Base-by-base conservation (phyloP, 2,888 invertebrate genomes). In the Apotomis turbidana region DNA sequence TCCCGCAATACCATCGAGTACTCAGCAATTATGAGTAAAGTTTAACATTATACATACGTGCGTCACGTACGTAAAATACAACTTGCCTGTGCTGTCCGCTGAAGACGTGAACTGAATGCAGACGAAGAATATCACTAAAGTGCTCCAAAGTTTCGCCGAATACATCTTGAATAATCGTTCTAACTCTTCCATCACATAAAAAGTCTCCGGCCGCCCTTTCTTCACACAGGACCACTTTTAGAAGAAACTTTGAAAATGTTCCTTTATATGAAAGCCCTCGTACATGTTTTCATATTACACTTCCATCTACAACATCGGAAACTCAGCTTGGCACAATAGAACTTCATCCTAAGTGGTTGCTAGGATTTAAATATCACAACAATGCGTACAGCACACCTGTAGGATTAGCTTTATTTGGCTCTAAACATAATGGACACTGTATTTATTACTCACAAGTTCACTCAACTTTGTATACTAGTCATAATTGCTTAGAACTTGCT, bases 311-410 rank as follows among this genome's bases (percentile, higher is more conserved):
- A 70, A 61, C 63, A 68, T 57, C 57, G 67, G 71, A 71, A 72
- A 61, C 61, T 41, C 69, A 57, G 70, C 75, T 75, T 68, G 12
- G 6, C 67, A 63, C 66, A 72, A 73, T 67, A 78, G 79, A 81
- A 72, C 70, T 77, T 77, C 79, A 80, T 79, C 82, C 80, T 80
- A 78, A 77, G 74, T 79, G 83, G 93, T 94, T 93, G 93, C 93
- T 91, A 93, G 87, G 93, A 84, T 87, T 81, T 87, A 80, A 81
- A 78, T 80, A 81, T 81, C 93, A 94, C 93, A 94, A 93, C 93
- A 93, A 85, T 84, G 80, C 80, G 75, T 71, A 74, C 76, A 76
- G 74, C 75, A 85, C 90, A 92, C 91, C 90, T 90, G 91, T 91
- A 87, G 90, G 88, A 90, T 88, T 88, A 79, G 81, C 82, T 85